Evolutionary conservation across 2,888 invertebrate species (phyloP), one percentile per base, ranked within the genome.

Genomic region (Phoenoteleia sp.): DNA sequence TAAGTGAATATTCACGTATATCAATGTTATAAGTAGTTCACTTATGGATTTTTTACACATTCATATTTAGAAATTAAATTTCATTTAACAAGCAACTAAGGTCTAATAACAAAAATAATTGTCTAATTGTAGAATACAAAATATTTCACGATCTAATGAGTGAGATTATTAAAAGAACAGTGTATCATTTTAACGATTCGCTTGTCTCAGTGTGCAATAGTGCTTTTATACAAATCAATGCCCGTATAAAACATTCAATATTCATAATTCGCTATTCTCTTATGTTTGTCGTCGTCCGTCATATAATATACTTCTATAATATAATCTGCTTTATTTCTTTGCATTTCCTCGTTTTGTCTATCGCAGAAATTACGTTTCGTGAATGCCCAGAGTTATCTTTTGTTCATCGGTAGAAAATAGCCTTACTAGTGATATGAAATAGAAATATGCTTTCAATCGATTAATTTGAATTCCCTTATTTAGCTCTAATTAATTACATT

Each of bases 381-480:
- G 54, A 81, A 85, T 85, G 75, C 81, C 84, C 86, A 77, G 52
- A 71, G 66, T 80, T 80, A 82, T 62, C 25, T 62, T 71, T 58
- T 60, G 45, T 60, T 77, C 45, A 21, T 86, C 72, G 64, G 79
- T 86, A 76, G 77, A 88, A 85, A 86, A 86, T 81, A 87, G 84
- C 79, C 76, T 87, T 84, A 87, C 89, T 87, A 90, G 87, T 92
- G 92, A 93, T 93, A 92, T 92, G 93, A 89, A 88, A 86, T 88
- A 86, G 91, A 89, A 90, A 92, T 91, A 90, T 91, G 89, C 86
- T 56, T 60, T 76, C 81, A 42, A 69, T 64, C 54, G 74, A 67
- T 60, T 81, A 74, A 74, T 85, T 67, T 81, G 60, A 77, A 84
- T 86, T 77, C 81, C 88, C 89, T 89, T 89, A 75, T 80, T 39